phyloP scores from a whole-genome alignment of 2,113 vertebrate species.

The Zosterops borbonicus region DNA sequence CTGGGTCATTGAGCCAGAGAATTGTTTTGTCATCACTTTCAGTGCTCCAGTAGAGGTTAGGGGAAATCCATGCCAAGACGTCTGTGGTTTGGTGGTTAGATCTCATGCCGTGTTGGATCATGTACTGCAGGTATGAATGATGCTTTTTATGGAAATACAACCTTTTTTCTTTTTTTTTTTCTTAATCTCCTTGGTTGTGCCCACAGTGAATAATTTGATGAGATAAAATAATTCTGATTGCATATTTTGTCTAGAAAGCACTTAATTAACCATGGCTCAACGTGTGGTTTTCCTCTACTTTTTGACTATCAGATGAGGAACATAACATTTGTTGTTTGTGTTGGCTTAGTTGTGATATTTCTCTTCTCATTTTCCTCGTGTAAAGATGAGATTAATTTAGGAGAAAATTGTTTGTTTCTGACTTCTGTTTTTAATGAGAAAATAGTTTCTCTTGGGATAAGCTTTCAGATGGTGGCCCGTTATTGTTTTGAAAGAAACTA shows the following conservation, averaged over 20 bases:
- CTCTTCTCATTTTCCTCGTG: neutral
- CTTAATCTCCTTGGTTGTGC: neutral
- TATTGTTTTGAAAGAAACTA: slow-evolving; percentile 3
- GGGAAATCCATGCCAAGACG: neutral
- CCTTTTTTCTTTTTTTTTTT: neutral
- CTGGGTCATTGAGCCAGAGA: neutral
- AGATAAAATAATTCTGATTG: neutral
- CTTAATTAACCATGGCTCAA: neutral
- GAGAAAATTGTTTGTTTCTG: neutral
- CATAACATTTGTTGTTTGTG: neutral
- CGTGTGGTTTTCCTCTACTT: neutral
- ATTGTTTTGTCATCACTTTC: neutral
- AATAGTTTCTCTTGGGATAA: neutral
- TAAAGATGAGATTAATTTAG: slow-evolving; percentile 5
- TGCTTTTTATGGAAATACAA: neutral
- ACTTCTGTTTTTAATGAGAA: slow-evolving; percentile 14
- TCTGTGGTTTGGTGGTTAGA: neutral
- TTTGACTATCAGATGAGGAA: neutral
- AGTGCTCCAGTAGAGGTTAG: neutral
- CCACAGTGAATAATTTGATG: neutral
- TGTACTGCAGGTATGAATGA: neutral
- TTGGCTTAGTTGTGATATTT: slow-evolving; percentile 39
- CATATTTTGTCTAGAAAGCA: neutral
- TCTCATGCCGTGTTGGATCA: neutral
- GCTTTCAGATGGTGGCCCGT: neutral